Conservation (phyloP, 2,113 vertebrate genomes). For the Dermatemys mawii region DNA sequence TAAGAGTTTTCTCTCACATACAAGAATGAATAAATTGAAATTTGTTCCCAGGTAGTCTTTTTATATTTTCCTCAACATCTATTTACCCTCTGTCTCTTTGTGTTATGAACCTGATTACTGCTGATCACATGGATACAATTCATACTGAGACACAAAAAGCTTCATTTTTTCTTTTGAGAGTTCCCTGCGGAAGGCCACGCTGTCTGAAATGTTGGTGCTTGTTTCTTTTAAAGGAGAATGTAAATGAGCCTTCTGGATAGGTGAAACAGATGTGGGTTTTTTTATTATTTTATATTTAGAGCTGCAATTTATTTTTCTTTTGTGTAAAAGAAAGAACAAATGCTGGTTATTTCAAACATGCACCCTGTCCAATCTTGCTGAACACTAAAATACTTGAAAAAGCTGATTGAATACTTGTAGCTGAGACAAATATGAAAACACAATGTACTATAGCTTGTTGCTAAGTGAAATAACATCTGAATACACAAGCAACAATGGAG, state of each 20-base stretch:
- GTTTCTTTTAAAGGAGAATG: neutral
- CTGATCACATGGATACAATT: neutral
- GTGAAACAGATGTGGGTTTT: neutral
- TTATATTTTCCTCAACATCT: neutral
- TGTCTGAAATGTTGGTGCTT: neutral
- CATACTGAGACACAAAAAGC: neutral
- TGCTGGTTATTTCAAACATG: neutral
- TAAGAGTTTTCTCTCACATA: neutral
- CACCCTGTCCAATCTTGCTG: neutral
- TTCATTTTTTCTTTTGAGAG: neutral
- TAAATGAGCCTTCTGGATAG: neutral
- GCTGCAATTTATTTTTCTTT: conserved; percentile 22
- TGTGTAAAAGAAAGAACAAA: conserved; percentile 18
- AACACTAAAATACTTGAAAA: neutral
- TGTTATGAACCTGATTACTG: neutral
- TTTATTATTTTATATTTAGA: conserved; percentile 11
- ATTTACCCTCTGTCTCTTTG: neutral
- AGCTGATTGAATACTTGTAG: neutral
- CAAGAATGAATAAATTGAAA: neutral
- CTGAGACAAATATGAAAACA: neutral
- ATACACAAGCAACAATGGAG: neutral
- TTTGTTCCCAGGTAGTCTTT: neutral
- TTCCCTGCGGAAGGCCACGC: neutral
- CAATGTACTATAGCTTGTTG: neutral
- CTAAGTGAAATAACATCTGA: neutral